Base-by-base conservation (phyloP, 2,113 vertebrate genomes). In the Ictalurus punctatus region DNA sequence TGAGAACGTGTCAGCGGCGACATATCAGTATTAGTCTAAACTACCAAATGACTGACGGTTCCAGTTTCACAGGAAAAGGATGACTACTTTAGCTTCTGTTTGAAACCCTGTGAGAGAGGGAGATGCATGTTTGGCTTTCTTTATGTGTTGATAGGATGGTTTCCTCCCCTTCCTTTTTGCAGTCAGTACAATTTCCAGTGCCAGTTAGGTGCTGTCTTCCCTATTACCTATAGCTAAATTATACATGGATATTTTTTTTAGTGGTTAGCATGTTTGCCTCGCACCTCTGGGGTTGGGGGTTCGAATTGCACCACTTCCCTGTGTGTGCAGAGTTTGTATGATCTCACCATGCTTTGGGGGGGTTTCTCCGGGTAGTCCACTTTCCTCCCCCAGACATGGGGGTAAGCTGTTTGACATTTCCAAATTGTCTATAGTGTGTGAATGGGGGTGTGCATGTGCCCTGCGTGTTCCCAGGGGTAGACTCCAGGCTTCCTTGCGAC, bases 1-100 rank as follows among this genome's bases (percentile, higher is more conserved):
- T 88, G 87, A 91, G 84, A 93, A 89, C 90, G 91, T 90, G 56
- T 92, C 89, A 90, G 86, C 91, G 73, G 84, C 37, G 25, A 84
- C 88, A 86, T 90, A 92, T 92, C 90, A 87, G 59, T 80, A 89
- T 90, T 91, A 63, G 86, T 89, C 37, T 84, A 85, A 86, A 87
- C 84, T 71, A 9, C 23, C 81, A 65, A 85, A 83, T 88, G 86
- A 90, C 74, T 92, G 90, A 92, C 88, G 80, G 87, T 71, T 90
- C 63, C 73, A 85, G 88, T 78, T 86, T 92, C 30, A 89, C 82
- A 89, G 90, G 90, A 92, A 93, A 89, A 73, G 83, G 9, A 10
- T 73, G 56, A 17, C 2, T 56, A 61, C 82, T 76, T 76, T 44
- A 16, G 71, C 52, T 30, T 59, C 74, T 91, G n/a, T 83, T 67